These are phyloP conservation scores for Bubo blakistoni DNA, from an alignment of 2,113 vertebrate species.

Conservation along the genomic window DNA sequence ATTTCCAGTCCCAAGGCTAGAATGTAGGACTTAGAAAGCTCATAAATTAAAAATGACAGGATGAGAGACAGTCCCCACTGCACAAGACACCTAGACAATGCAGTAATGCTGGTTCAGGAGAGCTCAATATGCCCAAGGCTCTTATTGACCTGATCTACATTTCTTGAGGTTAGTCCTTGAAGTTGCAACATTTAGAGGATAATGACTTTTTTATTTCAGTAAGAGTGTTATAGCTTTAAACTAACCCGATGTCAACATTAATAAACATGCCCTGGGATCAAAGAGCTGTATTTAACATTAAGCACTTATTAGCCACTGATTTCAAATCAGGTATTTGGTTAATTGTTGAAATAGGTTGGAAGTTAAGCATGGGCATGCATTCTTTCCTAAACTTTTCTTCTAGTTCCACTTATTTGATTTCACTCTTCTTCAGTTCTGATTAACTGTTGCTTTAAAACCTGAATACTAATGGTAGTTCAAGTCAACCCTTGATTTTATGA, in stretches of 20 bases:
- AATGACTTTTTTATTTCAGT: background rate
- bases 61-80: background rate
- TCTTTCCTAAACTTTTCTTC: background rate
- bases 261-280: background rate
- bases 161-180: background rate
- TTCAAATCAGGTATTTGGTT: background rate
- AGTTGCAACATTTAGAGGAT: background rate
- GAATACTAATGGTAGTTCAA: background rate
- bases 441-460: background rate
- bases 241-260: background rate
- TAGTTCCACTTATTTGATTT: background rate
- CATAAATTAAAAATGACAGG: background rate
- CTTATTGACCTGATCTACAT: background rate
- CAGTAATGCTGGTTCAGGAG: background rate
- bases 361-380: background rate
- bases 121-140: background rate
- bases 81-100: background rate
- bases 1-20: background rate
- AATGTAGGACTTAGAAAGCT: background rate
- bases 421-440: background rate
- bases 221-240: background rate
- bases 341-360: background rate
- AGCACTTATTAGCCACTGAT: background rate
- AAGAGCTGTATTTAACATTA: background rate
- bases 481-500: background rate